Conservation (phyloP, 2,113 vertebrate species). For the Petaurus breviceps region DNA sequence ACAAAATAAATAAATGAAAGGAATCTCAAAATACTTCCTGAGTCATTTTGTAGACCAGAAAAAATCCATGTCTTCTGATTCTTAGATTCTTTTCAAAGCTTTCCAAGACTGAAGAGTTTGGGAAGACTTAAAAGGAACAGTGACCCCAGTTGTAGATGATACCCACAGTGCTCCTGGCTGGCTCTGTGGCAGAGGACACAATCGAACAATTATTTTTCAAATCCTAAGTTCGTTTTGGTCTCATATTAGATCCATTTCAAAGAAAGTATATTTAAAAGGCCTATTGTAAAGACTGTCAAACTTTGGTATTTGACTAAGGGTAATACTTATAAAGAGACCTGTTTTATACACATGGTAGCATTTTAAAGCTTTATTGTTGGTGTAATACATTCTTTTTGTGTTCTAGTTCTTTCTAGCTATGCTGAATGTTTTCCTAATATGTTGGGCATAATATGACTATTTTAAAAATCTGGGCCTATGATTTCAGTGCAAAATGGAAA, state of each 20-base stretch:
- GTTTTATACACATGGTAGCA: neutral
- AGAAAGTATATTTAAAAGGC: constrained; percentile 25
- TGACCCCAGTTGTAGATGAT: neutral
- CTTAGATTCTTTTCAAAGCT: constrained; percentile 26
- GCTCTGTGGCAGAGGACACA: neutral
- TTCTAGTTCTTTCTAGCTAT: constrained; percentile 1
- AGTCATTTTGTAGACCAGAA: constrained; percentile 11
- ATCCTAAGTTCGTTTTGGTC: constrained; percentile 25
- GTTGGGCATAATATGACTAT: neutral
- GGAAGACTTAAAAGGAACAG: constrained; percentile 31
- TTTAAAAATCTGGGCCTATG: neutral
- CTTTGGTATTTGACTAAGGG: neutral
- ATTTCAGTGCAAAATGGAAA: neutral
- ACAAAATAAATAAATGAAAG: constrained; percentile 5
- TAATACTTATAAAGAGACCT: constrained; percentile 10
- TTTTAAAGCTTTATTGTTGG: constrained; percentile 2
- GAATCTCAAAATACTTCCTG: neutral
- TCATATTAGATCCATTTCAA: constrained; percentile 11
- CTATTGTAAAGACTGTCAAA: neutral
- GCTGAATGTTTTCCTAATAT: constrained; percentile 8
- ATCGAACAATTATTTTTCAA: constrained; percentile 39
- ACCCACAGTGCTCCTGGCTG: neutral
- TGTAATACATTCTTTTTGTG: neutral
- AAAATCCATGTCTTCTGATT: constrained; percentile 31
- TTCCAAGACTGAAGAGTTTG: constrained; percentile 18